These are phyloP conservation scores for Lasioglossum morio DNA, from an alignment of 2,888 invertebrate species.

Conservation along the genomic window DNA sequence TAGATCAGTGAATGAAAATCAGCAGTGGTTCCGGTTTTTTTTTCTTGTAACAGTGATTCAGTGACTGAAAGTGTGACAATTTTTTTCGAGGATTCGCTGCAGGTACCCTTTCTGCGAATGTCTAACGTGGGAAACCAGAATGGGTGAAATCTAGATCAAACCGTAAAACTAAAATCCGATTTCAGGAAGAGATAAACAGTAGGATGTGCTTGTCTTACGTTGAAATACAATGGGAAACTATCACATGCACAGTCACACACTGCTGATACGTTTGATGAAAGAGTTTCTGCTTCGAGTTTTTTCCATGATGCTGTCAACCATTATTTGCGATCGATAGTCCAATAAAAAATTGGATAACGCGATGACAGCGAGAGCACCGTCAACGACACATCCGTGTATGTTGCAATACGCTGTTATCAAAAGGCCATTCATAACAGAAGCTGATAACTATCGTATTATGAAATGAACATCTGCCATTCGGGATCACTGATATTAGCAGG, in stretches of 20 bases:
- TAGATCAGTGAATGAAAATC: background rate
- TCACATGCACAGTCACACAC: constrained; percentile 1
- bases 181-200: constrained; percentile 42
- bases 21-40: background rate
- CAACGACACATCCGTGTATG: constrained; percentile 11
- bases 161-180: constrained; percentile 43
- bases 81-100: background rate
- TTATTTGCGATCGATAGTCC: constrained; percentile 12
- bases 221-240: constrained; percentile 27
- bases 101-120: background rate
- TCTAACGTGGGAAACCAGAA: background rate
- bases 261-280: background rate
- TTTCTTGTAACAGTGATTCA: background rate
- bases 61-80: background rate
- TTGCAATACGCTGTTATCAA: constrained; percentile 20
- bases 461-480: background rate
- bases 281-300: background rate
- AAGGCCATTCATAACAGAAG: constrained; percentile 15
- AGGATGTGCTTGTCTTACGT: constrained; percentile 26
- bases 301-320: background rate
- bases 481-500: background rate
- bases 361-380: background rate
- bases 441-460: background rate
- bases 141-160: constrained; percentile 28
- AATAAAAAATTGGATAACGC: constrained; percentile 32